Conservation (phyloP, 2,113 vertebrate species). For the Scomber japonicus region DNA sequence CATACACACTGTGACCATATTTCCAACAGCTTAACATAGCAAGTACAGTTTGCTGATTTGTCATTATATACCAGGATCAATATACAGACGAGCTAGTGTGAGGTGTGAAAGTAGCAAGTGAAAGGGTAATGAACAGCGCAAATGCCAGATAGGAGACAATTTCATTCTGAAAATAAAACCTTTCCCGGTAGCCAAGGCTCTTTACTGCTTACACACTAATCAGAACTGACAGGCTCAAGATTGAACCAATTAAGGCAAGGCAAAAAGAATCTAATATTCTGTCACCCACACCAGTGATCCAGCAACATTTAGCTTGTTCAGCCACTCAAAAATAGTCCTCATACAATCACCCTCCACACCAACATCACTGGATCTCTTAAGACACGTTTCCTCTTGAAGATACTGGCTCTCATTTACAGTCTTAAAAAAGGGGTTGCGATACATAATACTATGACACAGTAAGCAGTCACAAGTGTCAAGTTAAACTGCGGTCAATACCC, state of each 20-base stretch:
- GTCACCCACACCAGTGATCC: slow-evolving; percentile 78
- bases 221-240: slow-evolving; percentile 83
- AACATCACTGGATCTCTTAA: slow-evolving; percentile 30
- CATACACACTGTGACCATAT: slow-evolving; percentile 74
- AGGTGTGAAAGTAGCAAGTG: slow-evolving; percentile 39
- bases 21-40: slow-evolving; percentile 45
- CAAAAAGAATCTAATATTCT: slow-evolving; percentile 82
- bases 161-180: slow-evolving; percentile 74
- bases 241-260: slow-evolving; percentile 84
- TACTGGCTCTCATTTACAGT: slow-evolving; percentile 25
- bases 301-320: slow-evolving; percentile 72
- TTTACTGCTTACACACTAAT: slow-evolving; percentile 76
- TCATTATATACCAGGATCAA: slow-evolving; percentile 49
- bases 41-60: slow-evolving; percentile 55
- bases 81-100: slow-evolving; percentile 43
- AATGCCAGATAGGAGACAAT: slow-evolving; percentile 54
- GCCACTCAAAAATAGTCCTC: slow-evolving; percentile 56
- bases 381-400: slow-evolving; percentile 8
- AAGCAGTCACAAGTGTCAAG: slow-evolving; percentile 60
- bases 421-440: slow-evolving; percentile 23
- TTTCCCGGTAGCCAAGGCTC: slow-evolving; percentile 51
- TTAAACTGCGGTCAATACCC: slow-evolving; percentile 72
- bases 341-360: slow-evolving; percentile 45
- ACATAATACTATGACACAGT: slow-evolving; percentile 32
- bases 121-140: slow-evolving; percentile 56